phyloP scores from a whole-genome alignment of 2,797 vertebrate genomes.

The Apogon talboti region DNA sequence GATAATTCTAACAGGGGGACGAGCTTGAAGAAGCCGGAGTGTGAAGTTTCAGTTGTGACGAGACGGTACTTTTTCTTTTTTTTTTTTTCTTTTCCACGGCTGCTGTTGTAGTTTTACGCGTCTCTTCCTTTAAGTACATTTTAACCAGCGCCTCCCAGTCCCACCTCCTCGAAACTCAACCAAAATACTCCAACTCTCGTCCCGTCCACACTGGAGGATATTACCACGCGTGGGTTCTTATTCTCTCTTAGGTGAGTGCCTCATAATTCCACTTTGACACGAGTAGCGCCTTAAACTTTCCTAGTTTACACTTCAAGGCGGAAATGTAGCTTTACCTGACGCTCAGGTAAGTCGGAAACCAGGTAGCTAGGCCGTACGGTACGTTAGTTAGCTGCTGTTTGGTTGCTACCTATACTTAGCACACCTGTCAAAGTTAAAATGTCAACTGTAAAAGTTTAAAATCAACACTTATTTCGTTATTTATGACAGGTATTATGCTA shows the following conservation, averaged over 20 bases:
- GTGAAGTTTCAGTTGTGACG: slow-evolving; percentile 48
- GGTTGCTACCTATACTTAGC: slow-evolving; percentile 19
- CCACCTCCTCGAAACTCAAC: slow-evolving; percentile 43
- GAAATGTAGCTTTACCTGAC: slow-evolving; percentile 76
- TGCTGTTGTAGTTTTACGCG: slow-evolving; percentile 36
- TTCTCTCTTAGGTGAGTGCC: slow-evolving; percentile 54
- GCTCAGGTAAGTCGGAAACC: slow-evolving; percentile 77
- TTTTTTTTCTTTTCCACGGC: too few species aligned
- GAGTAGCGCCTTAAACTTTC: slow-evolving; percentile 58
- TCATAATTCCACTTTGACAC: neutral
- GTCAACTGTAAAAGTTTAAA: neutral
- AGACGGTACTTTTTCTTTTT: slow-evolving; percentile 21
- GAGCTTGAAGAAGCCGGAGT: neutral
- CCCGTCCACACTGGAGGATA: slow-evolving; percentile 25
- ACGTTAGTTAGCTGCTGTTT: slow-evolving; percentile 22
- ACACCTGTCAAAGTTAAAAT: slow-evolving; percentile 10
- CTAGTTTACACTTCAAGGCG: slow-evolving; percentile 32
- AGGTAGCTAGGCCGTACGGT: slow-evolving; percentile 59
- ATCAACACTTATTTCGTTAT: neutral
- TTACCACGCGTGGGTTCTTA: neutral
- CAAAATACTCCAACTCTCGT: slow-evolving; percentile 32
- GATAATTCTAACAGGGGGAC: slow-evolving; percentile 1
- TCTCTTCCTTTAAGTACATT: slow-evolving; percentile 14
- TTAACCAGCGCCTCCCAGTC: slow-evolving; percentile 28
- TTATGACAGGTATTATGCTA: neutral